Evolutionary conservation across 2,797 vertebrate genomes (phyloP).

Genomic region (Menidia menidia): DNA sequence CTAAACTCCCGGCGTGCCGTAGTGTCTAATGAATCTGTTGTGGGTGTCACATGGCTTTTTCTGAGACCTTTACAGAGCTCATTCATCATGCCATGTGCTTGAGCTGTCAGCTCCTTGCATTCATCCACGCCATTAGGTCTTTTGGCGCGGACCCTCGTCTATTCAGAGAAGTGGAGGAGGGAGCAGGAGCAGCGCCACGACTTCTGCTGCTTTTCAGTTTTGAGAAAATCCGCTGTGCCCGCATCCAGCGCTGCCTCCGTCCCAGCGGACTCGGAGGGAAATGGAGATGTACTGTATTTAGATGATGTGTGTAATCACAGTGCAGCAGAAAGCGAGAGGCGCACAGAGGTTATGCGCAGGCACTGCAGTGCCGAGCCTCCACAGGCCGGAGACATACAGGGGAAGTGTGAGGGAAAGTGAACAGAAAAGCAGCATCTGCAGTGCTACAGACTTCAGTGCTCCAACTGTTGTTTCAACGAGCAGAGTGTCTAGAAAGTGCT

Average conservation of each 20-base stretch:
- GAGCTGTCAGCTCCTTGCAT: slow-evolving; percentile 50
- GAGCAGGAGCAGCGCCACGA: slow-evolving; percentile 1
- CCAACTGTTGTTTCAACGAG: slow-evolving; percentile 5
- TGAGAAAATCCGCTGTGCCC: slow-evolving; percentile 14
- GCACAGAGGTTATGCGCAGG: slow-evolving; percentile 54
- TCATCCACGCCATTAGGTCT: slow-evolving; percentile 28
- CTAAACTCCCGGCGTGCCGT: slow-evolving; percentile 47
- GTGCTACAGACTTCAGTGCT: slow-evolving; percentile 23
- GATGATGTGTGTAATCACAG: slow-evolving; percentile 64
- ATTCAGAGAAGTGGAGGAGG: slow-evolving; percentile 5
- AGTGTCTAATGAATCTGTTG: slow-evolving; percentile 37
- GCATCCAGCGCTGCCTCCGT: slow-evolving; percentile 9
- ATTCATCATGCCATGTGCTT: slow-evolving; percentile 52
- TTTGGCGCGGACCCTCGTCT: neutral
- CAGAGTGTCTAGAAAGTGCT: neutral
- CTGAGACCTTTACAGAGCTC: slow-evolving; percentile 45
- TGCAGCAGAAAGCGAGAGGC: slow-evolving; percentile 47
- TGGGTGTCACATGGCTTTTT: slow-evolving; percentile 17
- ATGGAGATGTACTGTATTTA: slow-evolving; percentile 47
- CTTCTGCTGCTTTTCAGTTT: slow-evolving; percentile 17
- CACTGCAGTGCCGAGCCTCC: slow-evolving; percentile 67
- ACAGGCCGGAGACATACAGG: slow-evolving; percentile 33
- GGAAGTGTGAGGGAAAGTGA: slow-evolving; percentile 21
- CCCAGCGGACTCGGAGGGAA: slow-evolving; percentile 12
- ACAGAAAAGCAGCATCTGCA: slow-evolving; percentile 53